Evolutionary conservation across 2,797 vertebrate species (phyloP), one percentile per base, ranked within the genome.

Genomic region (Odontamblyopus lacepedii): DNA sequence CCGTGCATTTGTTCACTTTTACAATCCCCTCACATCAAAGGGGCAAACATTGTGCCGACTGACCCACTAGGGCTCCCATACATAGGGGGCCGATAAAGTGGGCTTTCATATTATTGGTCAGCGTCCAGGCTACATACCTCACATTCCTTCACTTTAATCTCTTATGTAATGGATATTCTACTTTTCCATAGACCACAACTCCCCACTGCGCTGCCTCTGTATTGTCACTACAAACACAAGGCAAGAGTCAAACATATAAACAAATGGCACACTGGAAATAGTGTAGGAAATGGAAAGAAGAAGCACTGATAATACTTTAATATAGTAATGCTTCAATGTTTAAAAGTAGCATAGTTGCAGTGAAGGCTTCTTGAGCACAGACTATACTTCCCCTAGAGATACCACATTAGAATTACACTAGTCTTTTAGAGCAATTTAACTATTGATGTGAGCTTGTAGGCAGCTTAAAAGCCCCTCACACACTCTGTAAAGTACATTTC

Each of bases 121-220:
- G 76, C 44, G 67, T 86, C 84, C 83, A 83, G 82, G 85, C 82
- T 74, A 84, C 90, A 93, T 94, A 91, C 88, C 87, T 90, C 71
- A 83, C 74, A 93, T 93, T 92, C 89, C 83, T 91, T 76, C 70
- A 82, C 80, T 91, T 92, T 90, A 92, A 93, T 93, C 89, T 89
- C 85, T 92, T 93, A 91, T 93, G 88, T 92, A 93, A 93, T 90
- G 74, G 84, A 92, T 88, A 89, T 85, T 90, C 83, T 82, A 73
- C 80, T 81, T 87, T 87, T 88, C 80, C 83, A 87, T 80, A 48
- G 72, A 74, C 83, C 59, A 60, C 72, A 80, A 72, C 78, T 79
- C 76, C 67, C 68, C 44, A 50, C 73, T 75, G 78, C 75, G 78
- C 80, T 81, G 76, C 85, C 35, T 13, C 67, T 67, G 61, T 81